Conservation (phyloP, 2,888 invertebrate genomes). For the Epistrophe eligans region DNA sequence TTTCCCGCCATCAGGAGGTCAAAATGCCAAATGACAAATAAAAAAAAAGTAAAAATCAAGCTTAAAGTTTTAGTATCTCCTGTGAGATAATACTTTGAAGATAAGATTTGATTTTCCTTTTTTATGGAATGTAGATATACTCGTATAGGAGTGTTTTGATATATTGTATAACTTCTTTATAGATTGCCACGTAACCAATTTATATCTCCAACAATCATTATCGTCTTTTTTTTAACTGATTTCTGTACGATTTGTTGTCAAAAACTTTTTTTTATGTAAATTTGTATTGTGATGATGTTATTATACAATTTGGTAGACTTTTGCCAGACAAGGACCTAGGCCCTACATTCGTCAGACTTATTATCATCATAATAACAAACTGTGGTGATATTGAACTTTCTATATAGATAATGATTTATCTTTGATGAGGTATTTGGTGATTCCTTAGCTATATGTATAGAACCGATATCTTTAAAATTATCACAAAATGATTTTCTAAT, state of each 20-base stretch:
- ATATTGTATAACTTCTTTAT: neutral
- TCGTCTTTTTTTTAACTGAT: neutral
- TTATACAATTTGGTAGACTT: neutral
- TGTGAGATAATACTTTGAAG: neutral
- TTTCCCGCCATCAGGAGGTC: neutral
- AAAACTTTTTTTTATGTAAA: neutral
- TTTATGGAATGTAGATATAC: too few relatives aligned
- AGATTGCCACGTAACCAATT: constrained; percentile 1
- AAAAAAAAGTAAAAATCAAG: neutral
- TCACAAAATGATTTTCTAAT: neutral
- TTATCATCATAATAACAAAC: neutral
- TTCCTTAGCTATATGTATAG: neutral
- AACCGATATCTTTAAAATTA: neutral
- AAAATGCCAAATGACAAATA: neutral
- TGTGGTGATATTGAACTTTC: neutral
- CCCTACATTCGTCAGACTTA: constrained; percentile 3
- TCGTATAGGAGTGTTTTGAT: neutral
- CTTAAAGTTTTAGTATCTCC: neutral
- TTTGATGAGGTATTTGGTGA: constrained; percentile 4
- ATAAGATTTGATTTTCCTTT: constrained; percentile 5
- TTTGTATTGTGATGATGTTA: neutral
- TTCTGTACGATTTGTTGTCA: constrained; percentile 1
- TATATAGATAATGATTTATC: neutral
- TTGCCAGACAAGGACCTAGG: neutral
- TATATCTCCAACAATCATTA: neutral